Base-by-base conservation (phyloP, 1,140 invertebrate genomes). In the Sinonovacula constricta region DNA sequence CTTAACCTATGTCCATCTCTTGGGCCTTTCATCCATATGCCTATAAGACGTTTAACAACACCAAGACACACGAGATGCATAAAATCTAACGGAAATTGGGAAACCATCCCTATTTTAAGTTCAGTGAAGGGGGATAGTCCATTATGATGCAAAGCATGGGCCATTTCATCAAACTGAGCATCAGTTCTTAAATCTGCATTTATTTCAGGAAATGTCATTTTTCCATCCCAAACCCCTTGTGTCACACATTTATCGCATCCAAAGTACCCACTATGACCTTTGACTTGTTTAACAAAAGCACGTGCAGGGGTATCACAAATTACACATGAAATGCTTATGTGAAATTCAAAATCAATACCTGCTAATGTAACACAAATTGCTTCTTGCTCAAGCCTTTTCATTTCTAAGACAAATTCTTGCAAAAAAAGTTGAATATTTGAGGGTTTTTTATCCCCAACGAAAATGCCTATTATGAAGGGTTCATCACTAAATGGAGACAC, bases 391-490 rank as follows among this genome's bases (percentile, higher is more conserved):
- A 53, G 22, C 69, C 54, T 30, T 62, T 69, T 22, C 56, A 63
- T 45, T 65, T 81, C 80, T 33, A 49, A 4, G 2, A 77, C 57
- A 62, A 81, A 78, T 7, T 45, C 12, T n/a, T 57, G n/a, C 5
- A 56, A n/a, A 74, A 24, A 79, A n/a, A 26, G 10, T 30, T 39
- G 34, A 33, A 33, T 15, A 56, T 70, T 34, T 28, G 33, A 24
- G 5, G 66, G 80, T 45, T 79, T 79, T 34, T 33, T 26, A 14
- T 63, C 28, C 53, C 74, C 66, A 81, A 24, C 22, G 33, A 31
- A 79, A 1, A 81, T 49, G 12, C 80, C 80, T 45, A 79, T 66
- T 15, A 79, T 34, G 66, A 81, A 79, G 30, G 66, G 66, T 22
- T 69, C 33, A 18, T 7, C 18, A 54, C 2, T 5, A 15, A 4